phyloP scores from a whole-genome alignment of 2,113 vertebrate genomes.

The Callithrix jacchus region DNA sequence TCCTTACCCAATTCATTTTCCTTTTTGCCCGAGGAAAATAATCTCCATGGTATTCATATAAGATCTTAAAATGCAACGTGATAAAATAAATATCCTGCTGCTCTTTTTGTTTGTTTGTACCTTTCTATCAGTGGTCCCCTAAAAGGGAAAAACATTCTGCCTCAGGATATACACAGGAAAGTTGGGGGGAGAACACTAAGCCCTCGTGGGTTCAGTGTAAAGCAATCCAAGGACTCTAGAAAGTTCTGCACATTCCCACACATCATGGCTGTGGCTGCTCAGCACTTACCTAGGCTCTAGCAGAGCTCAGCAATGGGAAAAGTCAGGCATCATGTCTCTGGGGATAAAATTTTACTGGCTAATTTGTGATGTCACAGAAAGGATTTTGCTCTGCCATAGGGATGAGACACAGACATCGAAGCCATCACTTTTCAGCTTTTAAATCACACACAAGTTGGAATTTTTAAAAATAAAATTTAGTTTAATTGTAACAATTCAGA shows the following conservation, averaged over 20 bases:
- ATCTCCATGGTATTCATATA: constrained; percentile 65
- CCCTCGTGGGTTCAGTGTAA: neutral
- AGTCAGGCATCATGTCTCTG: neutral
- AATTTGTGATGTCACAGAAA: neutral
- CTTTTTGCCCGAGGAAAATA: constrained; percentile 70
- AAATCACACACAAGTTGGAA: neutral
- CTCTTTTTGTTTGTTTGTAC: neutral
- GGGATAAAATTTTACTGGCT: neutral
- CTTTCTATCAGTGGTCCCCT: neutral
- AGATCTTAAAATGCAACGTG: neutral
- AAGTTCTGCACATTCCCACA: neutral
- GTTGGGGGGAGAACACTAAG: neutral
- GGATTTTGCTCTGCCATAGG: neutral
- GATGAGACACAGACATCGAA: neutral
- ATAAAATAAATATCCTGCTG: neutral
- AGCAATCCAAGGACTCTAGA: neutral
- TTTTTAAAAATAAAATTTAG: neutral
- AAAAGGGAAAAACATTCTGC: neutral
- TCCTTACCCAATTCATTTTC: constrained; percentile 70
- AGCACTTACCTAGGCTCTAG: neutral
- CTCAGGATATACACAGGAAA: neutral
- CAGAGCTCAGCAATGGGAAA: neutral
- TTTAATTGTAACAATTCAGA: neutral
- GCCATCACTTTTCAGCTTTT: neutral
- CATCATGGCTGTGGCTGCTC: neutral